Evolutionary conservation across 2,888 invertebrate species (phyloP), one percentile per base, ranked within the genome.

Genomic region (Rhagium mordax): DNA sequence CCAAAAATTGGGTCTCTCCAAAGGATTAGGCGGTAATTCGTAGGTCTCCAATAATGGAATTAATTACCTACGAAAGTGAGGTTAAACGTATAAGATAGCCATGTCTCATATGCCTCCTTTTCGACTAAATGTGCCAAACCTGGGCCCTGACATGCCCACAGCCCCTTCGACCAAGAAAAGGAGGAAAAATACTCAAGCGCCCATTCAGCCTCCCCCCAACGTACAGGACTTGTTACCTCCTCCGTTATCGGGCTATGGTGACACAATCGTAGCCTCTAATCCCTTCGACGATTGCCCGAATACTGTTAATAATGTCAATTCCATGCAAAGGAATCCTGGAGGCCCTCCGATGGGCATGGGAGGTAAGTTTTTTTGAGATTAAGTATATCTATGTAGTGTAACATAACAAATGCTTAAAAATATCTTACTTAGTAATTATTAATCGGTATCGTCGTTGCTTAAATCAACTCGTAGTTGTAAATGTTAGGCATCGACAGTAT

Each of bases 191-290:
- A 90, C 92, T 84, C 92, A 93, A 79, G 92, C 93, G 81, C 93
- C 93, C 71, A 90, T 89, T 75, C 91, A 89, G 78, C 92, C 91
- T 79, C 93, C 93, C 70, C 94, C 93, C 72, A 93, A 92, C 84
- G 94, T 93, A 83, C 94, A 77, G 60, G 89, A 96, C 76, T 91
- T 96, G 81, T 95, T 96, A 59, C 96, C 96, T 55, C 96, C 96
- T 24, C 92, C 93, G 1, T 90, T 96, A 83, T 94, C 95, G 57
- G 96, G 96, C 79, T 97, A 95, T 88, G 97, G 97, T 47, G 97
- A 97, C 86, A 97, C 97, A 73, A 96, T 98, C 85, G 94, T 97
- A 75, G 97, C 97, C 71, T 96, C 96, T 76, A 98, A 98, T 89
- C 97, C 97, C 48, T 98, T 98, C 87, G 97, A 98, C 88, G 97